Evolutionary conservation across 2,113 vertebrate species (phyloP), one percentile per base, ranked within the genome.

Genomic region (Leptobrachium leishanense): DNA sequence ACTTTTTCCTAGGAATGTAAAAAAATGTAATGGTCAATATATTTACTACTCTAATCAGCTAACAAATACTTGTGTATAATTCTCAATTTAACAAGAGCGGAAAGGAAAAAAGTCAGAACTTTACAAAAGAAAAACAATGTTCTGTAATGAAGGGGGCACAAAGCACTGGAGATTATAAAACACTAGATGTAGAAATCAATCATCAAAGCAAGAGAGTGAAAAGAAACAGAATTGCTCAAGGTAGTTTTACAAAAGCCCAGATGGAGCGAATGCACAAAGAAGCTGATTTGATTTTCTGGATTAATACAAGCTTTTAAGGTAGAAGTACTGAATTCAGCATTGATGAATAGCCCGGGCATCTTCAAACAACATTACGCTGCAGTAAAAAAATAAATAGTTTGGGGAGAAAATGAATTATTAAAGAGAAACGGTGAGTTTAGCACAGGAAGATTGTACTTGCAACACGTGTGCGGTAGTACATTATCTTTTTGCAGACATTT

Each of bases 181-280:
- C 42, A 68, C 12, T 42, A 68, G 42, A 13, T 68, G 67, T n/a
- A 42, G 67, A 43, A 68, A 68, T 68, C 67, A 68, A 43, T 68
- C 42, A 43, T 68, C 42, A 68, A 15, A 68, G 67, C 41, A 15
- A 68, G 2, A 31, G 31, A 64, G 62, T 20, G 62, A 67, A 43
- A 68, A 68, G 42, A 42, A 12, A 15, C 41, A 68, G 43, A n/a
- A 42, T 68, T 68, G 41, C 42, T 68, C 43, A 65, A 31, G 39
- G 63, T 2, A 39, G n/a, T 65, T 5, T 31, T 65, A 20, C 20
- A 15, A 65, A 65, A 65, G 63, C 63, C 39, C 8, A 65, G 63
- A 65, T 65, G 63, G 3, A 13, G 10, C 11, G 55, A 59, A 59
- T 15, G 13, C 55, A 59, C 55, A 59, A 59, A 59, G 55, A 65